Conservation (phyloP, 2,113 vertebrate genomes). For the Pardalotus punctatus region DNA sequence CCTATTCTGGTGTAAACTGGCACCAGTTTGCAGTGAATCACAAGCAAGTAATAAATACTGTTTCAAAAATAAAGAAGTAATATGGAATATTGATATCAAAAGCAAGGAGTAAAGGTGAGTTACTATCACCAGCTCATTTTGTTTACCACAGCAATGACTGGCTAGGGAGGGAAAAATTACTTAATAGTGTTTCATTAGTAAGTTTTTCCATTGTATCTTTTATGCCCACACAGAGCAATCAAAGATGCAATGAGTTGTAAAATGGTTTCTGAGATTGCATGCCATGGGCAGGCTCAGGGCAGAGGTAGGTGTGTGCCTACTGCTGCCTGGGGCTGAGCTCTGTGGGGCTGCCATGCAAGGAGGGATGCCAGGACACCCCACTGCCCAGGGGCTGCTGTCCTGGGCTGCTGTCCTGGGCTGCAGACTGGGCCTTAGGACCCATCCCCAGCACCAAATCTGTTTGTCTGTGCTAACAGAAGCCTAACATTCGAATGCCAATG, state of each 20-base stretch:
- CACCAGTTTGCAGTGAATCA: background rate
- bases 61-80: background rate
- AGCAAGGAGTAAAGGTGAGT: conserved; percentile 20
- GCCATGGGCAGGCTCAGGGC: background rate
- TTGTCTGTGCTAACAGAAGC: background rate
- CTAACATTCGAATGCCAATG: background rate
- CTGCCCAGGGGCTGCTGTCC: background rate
- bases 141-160: conserved; percentile 9
- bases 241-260: background rate
- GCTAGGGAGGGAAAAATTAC: background rate
- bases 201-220: conserved; percentile 23
- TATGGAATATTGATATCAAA: background rate
- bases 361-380: fast-evolving
- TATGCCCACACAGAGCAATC: background rate
- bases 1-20: background rate
- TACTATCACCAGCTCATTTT: conserved; percentile 17
- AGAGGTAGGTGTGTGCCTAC: background rate
- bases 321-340: background rate
- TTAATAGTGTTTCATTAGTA: background rate
- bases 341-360: fast-evolving
- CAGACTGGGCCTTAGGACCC: background rate
- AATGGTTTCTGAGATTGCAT: background rate
- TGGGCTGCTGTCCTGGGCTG: background rate
- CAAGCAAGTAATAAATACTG: background rate
- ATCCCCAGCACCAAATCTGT: background rate